Evolutionary conservation across 2,888 invertebrate genomes (phyloP).

Genomic region (Plagiodera versicolora): DNA sequence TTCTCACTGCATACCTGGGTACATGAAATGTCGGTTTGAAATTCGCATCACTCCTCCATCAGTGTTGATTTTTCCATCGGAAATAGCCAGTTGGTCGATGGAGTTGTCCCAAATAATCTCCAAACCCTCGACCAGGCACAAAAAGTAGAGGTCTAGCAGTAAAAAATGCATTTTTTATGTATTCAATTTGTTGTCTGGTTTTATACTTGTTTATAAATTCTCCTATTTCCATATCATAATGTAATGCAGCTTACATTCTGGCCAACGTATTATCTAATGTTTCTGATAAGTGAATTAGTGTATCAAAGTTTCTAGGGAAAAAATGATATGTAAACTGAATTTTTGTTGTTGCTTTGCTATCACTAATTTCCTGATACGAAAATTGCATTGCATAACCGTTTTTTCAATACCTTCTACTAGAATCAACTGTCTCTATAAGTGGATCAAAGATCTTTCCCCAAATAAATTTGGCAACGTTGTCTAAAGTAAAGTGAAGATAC

Average conservation of each 20-base stretch:
- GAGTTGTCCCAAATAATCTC: slow-evolving; percentile 41
- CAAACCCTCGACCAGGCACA: slow-evolving; percentile 6
- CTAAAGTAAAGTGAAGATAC: too few species aligned
- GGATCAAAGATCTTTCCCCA: too few species aligned
- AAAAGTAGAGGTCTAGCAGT: too few species aligned
- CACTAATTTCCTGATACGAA: background rate
- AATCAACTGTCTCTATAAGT: too few species aligned
- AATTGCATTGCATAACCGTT: background rate
- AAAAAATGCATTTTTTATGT: background rate
- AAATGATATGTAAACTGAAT: background rate
- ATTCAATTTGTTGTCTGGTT: background rate
- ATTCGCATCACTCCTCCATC: slow-evolving; percentile 27
- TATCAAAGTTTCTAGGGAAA: too few species aligned
- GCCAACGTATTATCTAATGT: background rate
- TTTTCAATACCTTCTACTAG: background rate
- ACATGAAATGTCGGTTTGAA: slow-evolving; percentile 43
- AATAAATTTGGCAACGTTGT: too few species aligned
- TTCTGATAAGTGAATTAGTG: background rate
- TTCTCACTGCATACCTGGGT: slow-evolving; percentile 36
- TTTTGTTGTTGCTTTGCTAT: background rate
- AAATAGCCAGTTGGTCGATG: slow-evolving; percentile 25
- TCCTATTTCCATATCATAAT: background rate
- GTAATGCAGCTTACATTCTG: background rate
- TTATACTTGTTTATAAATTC: background rate
- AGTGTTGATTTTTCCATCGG: slow-evolving; percentile 28